These are phyloP conservation scores for Cotesia vestalis DNA, from an alignment of 1,140 invertebrate species.

Conservation along the genomic window DNA sequence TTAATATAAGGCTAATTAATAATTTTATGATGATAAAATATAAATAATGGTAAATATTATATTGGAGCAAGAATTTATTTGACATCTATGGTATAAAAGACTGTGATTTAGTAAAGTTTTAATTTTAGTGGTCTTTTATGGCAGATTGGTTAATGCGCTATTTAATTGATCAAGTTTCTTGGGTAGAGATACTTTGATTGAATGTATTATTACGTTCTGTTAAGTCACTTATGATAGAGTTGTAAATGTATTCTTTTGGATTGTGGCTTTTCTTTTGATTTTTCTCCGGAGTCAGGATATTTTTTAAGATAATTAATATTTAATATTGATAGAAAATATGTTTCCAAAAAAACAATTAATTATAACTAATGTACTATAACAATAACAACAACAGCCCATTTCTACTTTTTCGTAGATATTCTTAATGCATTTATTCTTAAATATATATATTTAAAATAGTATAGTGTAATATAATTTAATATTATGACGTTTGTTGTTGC, in stretches of 20 bases:
- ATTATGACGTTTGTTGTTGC: neutral
- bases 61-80: too few relatives aligned
- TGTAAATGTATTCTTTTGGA: neutral
- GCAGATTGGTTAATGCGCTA: too few relatives aligned
- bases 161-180: too few relatives aligned
- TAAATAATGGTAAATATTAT: too few relatives aligned
- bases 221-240: too few relatives aligned
- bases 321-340: slow-evolving; percentile 8
- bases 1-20: too few relatives aligned
- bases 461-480: neutral
- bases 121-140: too few relatives aligned
- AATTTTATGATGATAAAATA: too few relatives aligned
- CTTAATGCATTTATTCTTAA: neutral
- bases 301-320: slow-evolving; percentile 1
- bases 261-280: slow-evolving; percentile 9
- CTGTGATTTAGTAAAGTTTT: too few relatives aligned
- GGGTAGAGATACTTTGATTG: too few relatives aligned
- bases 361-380: neutral
- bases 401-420: slow-evolving; percentile 7
- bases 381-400: neutral
- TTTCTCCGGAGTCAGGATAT: neutral
- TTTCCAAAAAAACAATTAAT: neutral
- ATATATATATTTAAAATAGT: neutral
- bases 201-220: too few relatives aligned
- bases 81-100: too few relatives aligned